phyloP scores from a whole-genome alignment of 2,113 vertebrate species.

The Bubo blakistoni region DNA sequence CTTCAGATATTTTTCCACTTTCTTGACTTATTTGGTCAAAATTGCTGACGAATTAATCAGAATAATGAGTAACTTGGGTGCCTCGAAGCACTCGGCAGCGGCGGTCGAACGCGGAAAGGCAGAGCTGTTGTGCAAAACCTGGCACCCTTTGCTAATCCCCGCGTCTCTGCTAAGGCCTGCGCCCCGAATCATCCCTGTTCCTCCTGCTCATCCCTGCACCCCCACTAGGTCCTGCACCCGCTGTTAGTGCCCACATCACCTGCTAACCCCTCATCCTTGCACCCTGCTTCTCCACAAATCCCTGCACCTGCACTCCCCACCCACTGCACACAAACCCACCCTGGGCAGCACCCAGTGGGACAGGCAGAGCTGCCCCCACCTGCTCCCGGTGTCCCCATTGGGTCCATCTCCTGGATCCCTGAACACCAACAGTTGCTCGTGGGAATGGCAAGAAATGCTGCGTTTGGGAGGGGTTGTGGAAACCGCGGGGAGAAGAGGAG shows the following conservation, averaged over 20 bases:
- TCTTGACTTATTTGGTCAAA: constrained; percentile 61
- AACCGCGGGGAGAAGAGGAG: neutral
- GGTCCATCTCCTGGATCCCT: neutral
- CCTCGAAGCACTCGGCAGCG: neutral
- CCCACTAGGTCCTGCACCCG: neutral
- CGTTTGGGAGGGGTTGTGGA: accelerated
- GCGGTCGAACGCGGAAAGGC: accelerated
- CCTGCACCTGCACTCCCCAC: neutral
- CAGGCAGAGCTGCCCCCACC: neutral
- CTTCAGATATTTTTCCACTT: constrained; percentile 10
- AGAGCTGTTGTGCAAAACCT: neutral
- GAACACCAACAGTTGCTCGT: accelerated
- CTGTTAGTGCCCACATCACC: neutral
- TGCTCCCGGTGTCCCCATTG: accelerated
- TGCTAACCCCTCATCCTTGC: neutral
- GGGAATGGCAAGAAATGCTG: neutral
- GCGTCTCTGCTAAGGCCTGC: accelerated
- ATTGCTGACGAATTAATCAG: neutral
- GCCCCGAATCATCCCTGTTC: neutral
- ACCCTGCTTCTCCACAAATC: no score
- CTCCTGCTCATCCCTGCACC: neutral
- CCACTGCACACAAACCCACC: neutral
- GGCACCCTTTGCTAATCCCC: neutral
- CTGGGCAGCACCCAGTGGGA: neutral
- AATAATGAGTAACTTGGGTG: constrained; percentile 1